Conservation (phyloP, 2,113 vertebrate species). For the Empidonax traillii region DNA sequence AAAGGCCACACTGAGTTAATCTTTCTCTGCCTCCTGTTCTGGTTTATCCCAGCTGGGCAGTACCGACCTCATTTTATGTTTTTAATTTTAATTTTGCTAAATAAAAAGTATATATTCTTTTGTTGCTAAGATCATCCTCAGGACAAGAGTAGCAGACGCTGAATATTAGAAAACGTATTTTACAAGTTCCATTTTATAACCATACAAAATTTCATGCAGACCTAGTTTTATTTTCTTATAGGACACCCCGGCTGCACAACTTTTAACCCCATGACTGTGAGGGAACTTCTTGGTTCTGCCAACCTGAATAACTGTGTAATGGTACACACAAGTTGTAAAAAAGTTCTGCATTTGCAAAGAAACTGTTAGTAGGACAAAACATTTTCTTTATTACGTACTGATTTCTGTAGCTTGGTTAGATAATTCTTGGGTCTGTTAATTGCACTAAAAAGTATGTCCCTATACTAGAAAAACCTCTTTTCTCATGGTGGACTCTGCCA, state of each 20-base stretch:
- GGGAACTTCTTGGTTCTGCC: background rate
- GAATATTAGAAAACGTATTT: background rate
- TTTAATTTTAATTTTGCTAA: background rate
- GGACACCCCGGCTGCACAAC: background rate
- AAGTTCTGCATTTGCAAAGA: background rate
- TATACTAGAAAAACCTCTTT: background rate
- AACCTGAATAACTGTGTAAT: background rate
- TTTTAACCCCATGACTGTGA: background rate
- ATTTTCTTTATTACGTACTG: background rate
- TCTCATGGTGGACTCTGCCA: background rate
- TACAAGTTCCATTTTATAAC: background rate
- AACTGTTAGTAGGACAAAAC: background rate
- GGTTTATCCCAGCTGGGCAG: background rate
- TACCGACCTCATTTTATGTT: background rate
- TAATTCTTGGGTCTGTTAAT: background rate
- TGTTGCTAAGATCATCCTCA: background rate
- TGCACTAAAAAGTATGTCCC: background rate
- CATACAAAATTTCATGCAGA: background rate
- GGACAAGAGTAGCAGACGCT: background rate
- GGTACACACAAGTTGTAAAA: background rate
- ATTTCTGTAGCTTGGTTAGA: background rate
- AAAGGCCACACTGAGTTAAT: background rate
- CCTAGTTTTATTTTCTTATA: background rate
- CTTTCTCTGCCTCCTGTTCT: background rate
- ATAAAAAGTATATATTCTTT: accelerated